Conservation (phyloP, 2,888 invertebrate species). For the Stramonita haemastoma region DNA sequence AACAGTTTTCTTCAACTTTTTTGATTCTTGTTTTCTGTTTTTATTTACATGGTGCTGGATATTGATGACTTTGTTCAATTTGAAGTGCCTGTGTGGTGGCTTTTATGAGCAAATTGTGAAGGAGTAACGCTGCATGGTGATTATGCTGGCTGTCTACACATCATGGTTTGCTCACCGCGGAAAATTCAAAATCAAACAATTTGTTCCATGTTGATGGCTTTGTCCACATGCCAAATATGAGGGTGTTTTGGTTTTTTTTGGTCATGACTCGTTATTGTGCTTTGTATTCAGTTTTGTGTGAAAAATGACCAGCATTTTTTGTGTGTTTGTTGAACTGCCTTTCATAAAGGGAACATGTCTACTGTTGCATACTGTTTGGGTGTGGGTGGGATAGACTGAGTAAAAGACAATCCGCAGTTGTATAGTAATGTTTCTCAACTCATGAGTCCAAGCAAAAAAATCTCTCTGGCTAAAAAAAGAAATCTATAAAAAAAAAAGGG, state of each 20-base stretch:
- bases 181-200: neutral
- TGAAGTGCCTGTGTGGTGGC: neutral
- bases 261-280: too few species aligned
- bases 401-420: too few species aligned
- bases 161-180: neutral
- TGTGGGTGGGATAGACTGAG: too few species aligned
- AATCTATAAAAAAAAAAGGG: too few species aligned
- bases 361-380: too few species aligned
- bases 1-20: neutral
- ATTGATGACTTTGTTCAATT: neutral
- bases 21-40: neutral
- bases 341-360: too few species aligned
- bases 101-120: neutral
- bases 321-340: too few species aligned
- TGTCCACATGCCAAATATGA: slow-evolving; percentile 7
- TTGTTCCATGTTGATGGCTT: neutral
- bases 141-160: neutral
- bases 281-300: too few species aligned
- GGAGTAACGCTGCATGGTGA: neutral
- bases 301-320: too few species aligned
- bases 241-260: neutral
- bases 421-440: too few species aligned
- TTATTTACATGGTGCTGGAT: slow-evolving; percentile 22
- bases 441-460: too few species aligned
- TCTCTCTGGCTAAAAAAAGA: too few species aligned